Evolutionary conservation across 2,797 vertebrate species (phyloP).

Genomic region (Cephalopachus bancanus): DNA sequence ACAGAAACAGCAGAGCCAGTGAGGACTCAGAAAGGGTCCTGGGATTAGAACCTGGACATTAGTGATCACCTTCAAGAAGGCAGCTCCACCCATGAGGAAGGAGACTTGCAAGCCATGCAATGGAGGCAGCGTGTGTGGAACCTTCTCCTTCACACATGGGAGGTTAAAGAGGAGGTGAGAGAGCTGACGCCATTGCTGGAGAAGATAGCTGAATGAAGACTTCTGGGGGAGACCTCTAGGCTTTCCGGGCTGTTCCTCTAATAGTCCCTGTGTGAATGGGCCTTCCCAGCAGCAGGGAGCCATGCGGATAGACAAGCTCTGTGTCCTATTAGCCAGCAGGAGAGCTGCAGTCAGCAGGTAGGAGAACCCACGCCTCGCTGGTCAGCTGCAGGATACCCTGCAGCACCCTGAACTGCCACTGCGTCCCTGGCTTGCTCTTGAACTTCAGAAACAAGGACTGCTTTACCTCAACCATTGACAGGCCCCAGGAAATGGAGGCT

Average conservation of each 20-base stretch:
- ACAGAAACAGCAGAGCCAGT: not conserved
- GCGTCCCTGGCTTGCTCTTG: not conserved
- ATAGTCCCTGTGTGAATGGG: not conserved
- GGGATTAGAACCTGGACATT: not conserved
- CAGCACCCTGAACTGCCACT: not conserved
- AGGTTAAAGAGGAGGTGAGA: not conserved
- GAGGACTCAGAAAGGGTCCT: not conserved
- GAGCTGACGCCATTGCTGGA: not conserved
- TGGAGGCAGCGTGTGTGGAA: fast-evolving
- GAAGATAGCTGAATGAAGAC: not conserved
- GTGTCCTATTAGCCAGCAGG: not conserved
- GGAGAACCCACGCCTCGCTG: not conserved
- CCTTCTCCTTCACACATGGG: not conserved
- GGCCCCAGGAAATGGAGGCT: not conserved
- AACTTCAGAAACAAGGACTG: not conserved
- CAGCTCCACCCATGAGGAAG: not conserved
- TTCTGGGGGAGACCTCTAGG: not conserved
- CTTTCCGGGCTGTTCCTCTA: not conserved
- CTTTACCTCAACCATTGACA: not conserved
- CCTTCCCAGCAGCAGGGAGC: not conserved
- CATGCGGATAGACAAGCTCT: not conserved
- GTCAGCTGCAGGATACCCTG: not conserved
- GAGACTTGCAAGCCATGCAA: not conserved
- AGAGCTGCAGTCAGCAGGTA: no score
- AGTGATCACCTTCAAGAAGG: not conserved